These are phyloP conservation scores for Drepana arcuata DNA, from an alignment of 1,140 invertebrate species.

Conservation along the genomic window DNA sequence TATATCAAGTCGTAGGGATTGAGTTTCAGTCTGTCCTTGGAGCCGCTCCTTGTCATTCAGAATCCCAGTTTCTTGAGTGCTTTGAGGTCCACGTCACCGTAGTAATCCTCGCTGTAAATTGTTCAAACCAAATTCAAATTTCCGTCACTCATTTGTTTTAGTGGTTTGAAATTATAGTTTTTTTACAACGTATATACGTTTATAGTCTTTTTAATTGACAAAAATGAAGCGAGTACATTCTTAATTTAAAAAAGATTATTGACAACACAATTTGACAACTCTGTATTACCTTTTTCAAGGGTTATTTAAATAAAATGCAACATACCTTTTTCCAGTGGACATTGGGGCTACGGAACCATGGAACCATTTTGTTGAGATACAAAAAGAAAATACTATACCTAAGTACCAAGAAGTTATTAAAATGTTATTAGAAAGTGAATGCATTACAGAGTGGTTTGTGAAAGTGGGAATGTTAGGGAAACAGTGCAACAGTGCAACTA, in stretches of 20 bases:
- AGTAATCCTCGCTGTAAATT: slow-evolving; percentile 84
- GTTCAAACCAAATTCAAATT: slow-evolving; percentile 16
- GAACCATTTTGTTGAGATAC: no score
- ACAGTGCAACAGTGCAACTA: slow-evolving; percentile 49
- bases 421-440: slow-evolving; percentile 59
- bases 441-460: slow-evolving; percentile 45
- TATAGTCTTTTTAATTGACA: no score
- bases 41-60: slow-evolving; percentile 69
- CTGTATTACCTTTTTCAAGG: no score
- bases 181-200: no score
- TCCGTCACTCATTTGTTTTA: no score
- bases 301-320: no score
- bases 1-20: slow-evolving; percentile 54
- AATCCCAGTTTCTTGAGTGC: slow-evolving; percentile 85
- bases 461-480: slow-evolving; percentile 47
- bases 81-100: slow-evolving; percentile 86
- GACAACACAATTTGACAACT: no score
- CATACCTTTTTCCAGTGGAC: no score
- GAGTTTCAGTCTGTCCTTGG: slow-evolving; percentile 60
- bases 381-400: slow-evolving; percentile 41
- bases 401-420: slow-evolving; percentile 45
- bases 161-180: no score
- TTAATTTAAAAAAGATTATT: no score
- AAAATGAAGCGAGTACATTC: no score
- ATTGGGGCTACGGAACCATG: no score